Evolutionary conservation across 2,113 vertebrate species (phyloP).

Genomic region (Pollachius pollachius): DNA sequence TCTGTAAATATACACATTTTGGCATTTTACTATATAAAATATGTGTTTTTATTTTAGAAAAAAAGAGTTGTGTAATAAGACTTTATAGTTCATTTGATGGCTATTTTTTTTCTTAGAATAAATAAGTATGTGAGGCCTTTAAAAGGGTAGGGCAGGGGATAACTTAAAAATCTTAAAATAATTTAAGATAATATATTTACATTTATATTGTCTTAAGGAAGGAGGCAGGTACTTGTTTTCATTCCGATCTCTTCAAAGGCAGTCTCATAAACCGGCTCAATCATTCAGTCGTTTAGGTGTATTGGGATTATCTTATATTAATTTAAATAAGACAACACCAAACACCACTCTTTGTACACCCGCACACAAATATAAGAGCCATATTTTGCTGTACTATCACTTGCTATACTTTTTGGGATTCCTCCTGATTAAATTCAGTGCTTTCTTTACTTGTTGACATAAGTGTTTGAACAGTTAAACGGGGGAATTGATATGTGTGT

Average conservation of each 20-base stretch:
- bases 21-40: constrained; percentile 4
- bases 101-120: constrained; percentile 13
- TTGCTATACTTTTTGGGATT: background rate
- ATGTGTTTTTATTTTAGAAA: no score
- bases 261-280: background rate
- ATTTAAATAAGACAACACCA: background rate
- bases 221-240: background rate
- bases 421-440: no score
- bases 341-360: no score
- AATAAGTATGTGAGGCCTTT: no score
- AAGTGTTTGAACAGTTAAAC: no score
- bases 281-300: background rate
- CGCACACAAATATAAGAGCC: no score
- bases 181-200: constrained; percentile 27
- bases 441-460: no score
- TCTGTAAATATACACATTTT: no score
- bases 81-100: constrained; percentile 9
- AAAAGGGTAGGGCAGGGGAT: no score
- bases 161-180: constrained; percentile 16
- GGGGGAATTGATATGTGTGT: no score
- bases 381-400: no score
- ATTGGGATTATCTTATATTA: background rate
- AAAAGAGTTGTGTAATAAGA: background rate
- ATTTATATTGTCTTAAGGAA: constrained; percentile 15
- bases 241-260: constrained; percentile 4